Conservation (phyloP, 1,140 invertebrate species). For the Drosophila pectinifera region DNA sequence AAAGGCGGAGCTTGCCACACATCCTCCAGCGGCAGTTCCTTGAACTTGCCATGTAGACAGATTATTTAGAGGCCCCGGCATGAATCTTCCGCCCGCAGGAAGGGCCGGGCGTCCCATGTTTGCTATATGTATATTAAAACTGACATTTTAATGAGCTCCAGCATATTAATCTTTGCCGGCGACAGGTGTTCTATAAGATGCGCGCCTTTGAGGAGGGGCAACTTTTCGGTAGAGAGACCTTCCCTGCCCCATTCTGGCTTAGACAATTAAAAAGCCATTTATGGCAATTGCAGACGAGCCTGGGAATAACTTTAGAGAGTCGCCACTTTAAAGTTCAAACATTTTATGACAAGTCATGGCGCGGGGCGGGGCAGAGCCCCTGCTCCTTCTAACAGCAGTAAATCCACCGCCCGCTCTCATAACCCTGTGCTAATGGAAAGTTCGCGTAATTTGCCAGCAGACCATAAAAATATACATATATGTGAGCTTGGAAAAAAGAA, state of each 20-base stretch:
- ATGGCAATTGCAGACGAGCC: slow-evolving; percentile 26
- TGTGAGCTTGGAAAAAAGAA: slow-evolving; percentile 25
- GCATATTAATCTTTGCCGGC: slow-evolving; percentile 74
- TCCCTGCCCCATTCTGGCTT: slow-evolving; percentile 11
- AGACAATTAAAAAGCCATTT: slow-evolving; percentile 59
- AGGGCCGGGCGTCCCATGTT: slow-evolving; percentile 4
- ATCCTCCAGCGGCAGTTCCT: slow-evolving; percentile 54
- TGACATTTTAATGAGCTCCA: slow-evolving; percentile 80
- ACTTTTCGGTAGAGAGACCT: neutral
- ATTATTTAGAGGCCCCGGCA: slow-evolving; percentile 64
- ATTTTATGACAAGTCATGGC: slow-evolving; percentile 43
- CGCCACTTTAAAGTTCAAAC: slow-evolving; percentile 43
- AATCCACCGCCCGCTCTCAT: neutral
- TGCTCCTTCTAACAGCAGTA: slow-evolving; percentile 16
- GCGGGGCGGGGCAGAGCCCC: slow-evolving; percentile 10
- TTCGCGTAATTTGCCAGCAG: slow-evolving; percentile 79
- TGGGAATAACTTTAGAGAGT: slow-evolving; percentile 22
- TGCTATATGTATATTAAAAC: slow-evolving; percentile 68
- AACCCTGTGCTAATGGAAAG: slow-evolving; percentile 68
- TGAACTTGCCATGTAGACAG: slow-evolving; percentile 71
- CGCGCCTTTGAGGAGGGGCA: slow-evolving; percentile 1
- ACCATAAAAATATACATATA: slow-evolving; percentile 68
- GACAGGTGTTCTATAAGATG: slow-evolving; percentile 38
- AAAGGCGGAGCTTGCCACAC: slow-evolving; percentile 43
- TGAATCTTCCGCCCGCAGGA: slow-evolving; percentile 23